Base-by-base conservation (phyloP, 2,888 invertebrate genomes). In the Cataglyphis altisquamis region DNA sequence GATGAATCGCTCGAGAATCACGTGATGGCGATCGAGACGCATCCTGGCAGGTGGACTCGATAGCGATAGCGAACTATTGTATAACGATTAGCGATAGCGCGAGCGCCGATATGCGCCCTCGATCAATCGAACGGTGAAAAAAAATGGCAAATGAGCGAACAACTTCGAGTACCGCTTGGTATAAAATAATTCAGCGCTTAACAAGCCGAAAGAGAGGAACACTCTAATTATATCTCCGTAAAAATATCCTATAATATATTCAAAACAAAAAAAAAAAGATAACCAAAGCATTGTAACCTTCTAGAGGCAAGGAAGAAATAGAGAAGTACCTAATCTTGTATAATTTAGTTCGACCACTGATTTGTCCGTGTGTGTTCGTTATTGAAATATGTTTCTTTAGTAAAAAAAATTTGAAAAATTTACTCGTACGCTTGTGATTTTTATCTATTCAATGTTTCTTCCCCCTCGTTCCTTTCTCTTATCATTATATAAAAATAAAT, bases 301-400 rank as follows among this genome's bases (percentile, higher is more conserved):
- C 89, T 94, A 94, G 94, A 93, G 91, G 90, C 88, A 91, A 90
- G 88, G 90, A 89, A 83, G 87, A 92, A 92, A 92, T 93, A 93
- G 91, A 92, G 89, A 92, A 92, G 90, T 93, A 93, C 93, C 90
- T 91, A 92, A 92, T 92, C 91, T 90, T 91, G 89, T 92, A 93
- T 93, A 87, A 86, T 93, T 94, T 93, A 93, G 92, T 93, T 94
- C 90, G 90, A 92, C 90, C 91, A 93, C 91, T 94, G 94, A 95
- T 95, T 95, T 95, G 95, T 95, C 95, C 95, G 95, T 96, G 95
- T 95, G 96, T 96, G 96, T 96, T 95, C 95, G 95, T 95, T 95
- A 95, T 93, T 94, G 95, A 95, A 95, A 94, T 95, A 95, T 95
- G 95, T 95, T 96, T 95, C 95, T 96, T 96, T 96, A 96, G 95